These are phyloP conservation scores for Eristalinus sepulchralis DNA, from an alignment of 2,888 invertebrate genomes.

Conservation along the genomic window DNA sequence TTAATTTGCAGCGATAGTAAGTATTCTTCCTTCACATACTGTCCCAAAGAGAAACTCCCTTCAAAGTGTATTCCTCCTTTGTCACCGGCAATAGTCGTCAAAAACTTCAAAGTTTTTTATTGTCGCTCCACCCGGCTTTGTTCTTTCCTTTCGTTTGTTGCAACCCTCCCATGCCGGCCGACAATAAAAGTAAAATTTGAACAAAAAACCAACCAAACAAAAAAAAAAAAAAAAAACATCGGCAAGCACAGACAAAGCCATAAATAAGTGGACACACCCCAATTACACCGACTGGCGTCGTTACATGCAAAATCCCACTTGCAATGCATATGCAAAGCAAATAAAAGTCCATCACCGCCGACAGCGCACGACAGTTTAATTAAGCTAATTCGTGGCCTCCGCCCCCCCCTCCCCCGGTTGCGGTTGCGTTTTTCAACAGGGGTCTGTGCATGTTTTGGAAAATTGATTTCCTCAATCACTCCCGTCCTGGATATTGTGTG, in stretches of 20 bases:
- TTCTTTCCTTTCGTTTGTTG: slow-evolving; percentile 1
- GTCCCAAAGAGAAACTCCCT: not conserved
- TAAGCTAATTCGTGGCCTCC: slow-evolving; percentile 61
- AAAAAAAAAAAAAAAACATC: slow-evolving; percentile 11
- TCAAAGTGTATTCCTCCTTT: not conserved
- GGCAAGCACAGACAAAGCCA: slow-evolving; percentile 18
- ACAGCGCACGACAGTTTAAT: slow-evolving; percentile 45
- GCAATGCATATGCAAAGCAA: slow-evolving; percentile 52
- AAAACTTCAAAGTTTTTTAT: slow-evolving; percentile 38
- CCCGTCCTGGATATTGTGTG: slow-evolving; percentile 26
- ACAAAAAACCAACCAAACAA: slow-evolving; percentile 2
- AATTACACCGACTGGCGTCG: slow-evolving; percentile 51
- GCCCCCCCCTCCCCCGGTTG: slow-evolving; percentile 20
- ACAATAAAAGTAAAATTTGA: slow-evolving; percentile 29
- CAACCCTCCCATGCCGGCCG: slow-evolving; percentile 28
- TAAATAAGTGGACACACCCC: slow-evolving; percentile 65
- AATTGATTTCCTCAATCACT: slow-evolving; percentile 65
- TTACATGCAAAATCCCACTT: slow-evolving; percentile 41
- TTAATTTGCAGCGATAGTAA: not conserved
- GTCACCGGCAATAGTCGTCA: not conserved
- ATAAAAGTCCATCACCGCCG: not conserved
- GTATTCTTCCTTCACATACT: slow-evolving; percentile 12
- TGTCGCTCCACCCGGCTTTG: slow-evolving; percentile 8
- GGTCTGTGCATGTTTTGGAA: slow-evolving; percentile 43
- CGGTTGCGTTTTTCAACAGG: slow-evolving; percentile 25